A percentile compares a stretch with the other conserved stretches of the same genome.
Evolutionary conservation across 1,140 invertebrate species (phyloP).

Genomic region (Hyposmocoma kahamanoa): DNA sequence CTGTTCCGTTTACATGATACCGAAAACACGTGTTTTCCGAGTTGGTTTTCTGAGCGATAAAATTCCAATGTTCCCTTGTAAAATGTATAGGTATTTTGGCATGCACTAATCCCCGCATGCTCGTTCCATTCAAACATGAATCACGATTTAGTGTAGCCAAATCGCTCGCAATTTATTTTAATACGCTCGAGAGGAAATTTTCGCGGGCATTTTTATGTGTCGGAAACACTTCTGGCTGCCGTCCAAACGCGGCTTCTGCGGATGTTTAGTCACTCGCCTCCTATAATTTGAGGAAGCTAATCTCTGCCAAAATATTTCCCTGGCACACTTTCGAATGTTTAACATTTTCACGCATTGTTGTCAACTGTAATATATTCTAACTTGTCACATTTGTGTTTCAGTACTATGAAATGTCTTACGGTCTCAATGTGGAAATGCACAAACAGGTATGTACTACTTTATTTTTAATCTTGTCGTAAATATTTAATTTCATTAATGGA

Average conservation of each 20-base stretch:
- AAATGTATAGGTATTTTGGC: constrained; percentile 57
- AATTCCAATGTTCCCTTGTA: background rate
- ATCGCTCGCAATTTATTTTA: constrained; percentile 73
- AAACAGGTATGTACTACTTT: constrained; percentile 89
- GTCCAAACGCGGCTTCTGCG: constrained; percentile 56
- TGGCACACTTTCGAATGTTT: constrained; percentile 33
- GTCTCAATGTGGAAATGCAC: constrained; percentile 99
- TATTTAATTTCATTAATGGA: too few relatives aligned
- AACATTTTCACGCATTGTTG: constrained; percentile 41
- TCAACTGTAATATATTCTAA: constrained; percentile 59
- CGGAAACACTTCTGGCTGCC: constrained; percentile 65
- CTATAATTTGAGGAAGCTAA: constrained; percentile 65
- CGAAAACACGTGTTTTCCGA: too few relatives aligned
- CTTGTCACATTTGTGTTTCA: constrained; percentile 79
- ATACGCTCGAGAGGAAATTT: constrained; percentile 69
- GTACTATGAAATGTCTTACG: constrained; percentile 99
- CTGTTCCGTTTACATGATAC: too few relatives aligned
- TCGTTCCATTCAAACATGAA: constrained; percentile 63
- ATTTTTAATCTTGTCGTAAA: constrained; percentile 7
- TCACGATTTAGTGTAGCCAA: constrained; percentile 73
- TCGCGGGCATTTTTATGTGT: constrained; percentile 69
- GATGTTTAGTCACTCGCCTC: constrained; percentile 70
- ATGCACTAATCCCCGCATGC: constrained; percentile 55
- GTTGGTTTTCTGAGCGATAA: too few relatives aligned
- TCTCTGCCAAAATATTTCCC: constrained; percentile 54